Evolutionary conservation across 2,888 invertebrate species (phyloP), one percentile per base, ranked within the genome.

Genomic region (Spisula solida): DNA sequence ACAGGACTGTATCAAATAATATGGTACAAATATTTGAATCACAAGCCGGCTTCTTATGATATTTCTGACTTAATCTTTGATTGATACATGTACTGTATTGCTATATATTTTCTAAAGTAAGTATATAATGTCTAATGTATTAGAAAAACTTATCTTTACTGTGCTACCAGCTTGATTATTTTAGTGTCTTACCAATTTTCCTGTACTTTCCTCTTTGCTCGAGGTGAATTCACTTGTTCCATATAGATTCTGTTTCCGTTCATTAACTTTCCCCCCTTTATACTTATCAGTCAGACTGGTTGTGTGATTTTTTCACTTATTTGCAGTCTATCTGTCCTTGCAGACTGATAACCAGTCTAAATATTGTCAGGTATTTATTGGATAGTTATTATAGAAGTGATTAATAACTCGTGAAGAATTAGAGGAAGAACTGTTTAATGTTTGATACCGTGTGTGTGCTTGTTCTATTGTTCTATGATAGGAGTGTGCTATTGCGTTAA

Each of bases 251-350:
- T 34, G 75, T 75, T 34, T 18, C 31, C 31, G 75, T 75, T 31
- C 75, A 75, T 31, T 75, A 16, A 75, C 75, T 75, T 75, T 20
- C 75, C 34, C 31, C 14, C n/a, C 31, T 75, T 41, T 5, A 5
- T 41, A 75, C 75, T 31, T 75, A 34, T 34, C 75, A 75, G 29
- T 14, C 75, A 75, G 75, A 75, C 75, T 75, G 75, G 75, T 75
- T 75, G n/a, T 29, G 31, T 14, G 25, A 18, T 75, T 75, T 70
- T 75, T 75, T 31, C 75, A 18, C 75, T 34, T 18, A 75, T 34
- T 75, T 75, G 75, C 75, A 75, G 75, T 31, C 75, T 75, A 34
- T 75, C 75, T 75, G 75, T 75, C 75, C 75, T 34, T 31, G 31
- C 34, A 34, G 31, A 75, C 34, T 75, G 75, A 31, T 75, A 75